A percentile compares a stretch with the other conserved stretches of the same genome.
These are phyloP conservation scores for Babylonia areolata DNA, from an alignment of 1,140 invertebrate genomes.

Conservation along the genomic window DNA sequence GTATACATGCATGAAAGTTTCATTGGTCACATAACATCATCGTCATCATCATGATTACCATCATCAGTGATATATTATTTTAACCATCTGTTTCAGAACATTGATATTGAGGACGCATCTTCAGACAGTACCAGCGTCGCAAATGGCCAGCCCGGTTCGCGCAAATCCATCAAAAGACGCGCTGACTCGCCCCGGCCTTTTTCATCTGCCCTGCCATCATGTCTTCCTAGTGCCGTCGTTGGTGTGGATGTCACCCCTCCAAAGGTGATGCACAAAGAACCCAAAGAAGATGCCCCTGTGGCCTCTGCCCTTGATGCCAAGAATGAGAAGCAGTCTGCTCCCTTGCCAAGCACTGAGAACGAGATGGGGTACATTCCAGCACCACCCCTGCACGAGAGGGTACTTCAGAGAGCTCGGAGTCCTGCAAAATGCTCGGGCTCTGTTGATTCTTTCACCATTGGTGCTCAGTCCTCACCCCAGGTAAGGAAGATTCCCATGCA, in stretches of 20 bases:
- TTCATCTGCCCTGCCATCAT: not conserved
- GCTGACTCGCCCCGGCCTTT: not conserved
- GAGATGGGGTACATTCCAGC: not conserved
- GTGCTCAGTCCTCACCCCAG: not conserved
- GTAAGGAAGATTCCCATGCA: too few species aligned
- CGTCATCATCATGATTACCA: too few species aligned
- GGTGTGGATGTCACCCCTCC: conserved; percentile 6
- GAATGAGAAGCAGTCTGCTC: not conserved
- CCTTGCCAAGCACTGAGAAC: not conserved
- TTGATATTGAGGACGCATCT: not conserved
- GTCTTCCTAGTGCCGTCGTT: not conserved
- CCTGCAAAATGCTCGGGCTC: not conserved
- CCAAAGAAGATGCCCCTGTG: too few species aligned
- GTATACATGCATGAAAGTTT: too few species aligned
- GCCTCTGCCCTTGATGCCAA: not conserved
- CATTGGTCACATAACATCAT: too few species aligned
- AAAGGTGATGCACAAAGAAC: not conserved
- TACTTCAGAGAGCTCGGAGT: not conserved
- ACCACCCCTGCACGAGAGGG: not conserved
- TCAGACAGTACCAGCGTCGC: not conserved
- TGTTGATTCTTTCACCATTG: not conserved
- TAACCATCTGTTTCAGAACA: conserved; percentile 1
- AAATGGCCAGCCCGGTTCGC: not conserved
- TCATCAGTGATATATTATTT: too few species aligned
- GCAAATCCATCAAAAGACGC: not conserved